A percentile compares a stretch with the other conserved stretches of the same genome.
These are phyloP conservation scores for Acanthisitta chloris DNA, from an alignment of 2,113 vertebrate species.

Conservation along the genomic window DNA sequence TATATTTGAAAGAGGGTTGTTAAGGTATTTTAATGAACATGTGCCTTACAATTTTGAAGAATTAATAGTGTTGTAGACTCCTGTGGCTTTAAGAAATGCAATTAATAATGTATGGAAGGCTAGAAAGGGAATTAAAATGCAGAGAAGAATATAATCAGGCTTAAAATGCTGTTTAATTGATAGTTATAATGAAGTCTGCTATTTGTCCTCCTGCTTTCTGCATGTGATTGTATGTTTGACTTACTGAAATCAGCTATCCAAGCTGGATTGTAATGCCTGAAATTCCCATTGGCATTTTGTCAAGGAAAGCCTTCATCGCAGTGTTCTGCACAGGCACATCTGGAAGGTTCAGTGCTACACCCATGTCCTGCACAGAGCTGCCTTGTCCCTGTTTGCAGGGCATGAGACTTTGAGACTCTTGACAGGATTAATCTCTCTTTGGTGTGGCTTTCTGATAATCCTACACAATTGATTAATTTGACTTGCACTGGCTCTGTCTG, in stretches of 20 bases:
- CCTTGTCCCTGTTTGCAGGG: background rate
- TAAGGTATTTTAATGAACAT: background rate
- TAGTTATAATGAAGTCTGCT: background rate
- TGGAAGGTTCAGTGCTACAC: background rate
- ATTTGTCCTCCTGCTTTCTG: background rate
- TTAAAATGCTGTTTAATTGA: background rate
- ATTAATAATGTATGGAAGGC: background rate
- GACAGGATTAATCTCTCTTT: background rate
- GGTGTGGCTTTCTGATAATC: conserved; percentile 14
- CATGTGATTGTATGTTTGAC: background rate
- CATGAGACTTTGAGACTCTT: background rate
- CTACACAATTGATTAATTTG: conserved; percentile 5
- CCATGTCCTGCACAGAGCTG: background rate
- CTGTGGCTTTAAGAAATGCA: background rate
- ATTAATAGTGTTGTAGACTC: background rate
- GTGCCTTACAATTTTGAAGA: background rate
- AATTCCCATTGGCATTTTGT: background rate
- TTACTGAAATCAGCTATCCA: background rate
- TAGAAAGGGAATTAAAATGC: background rate
- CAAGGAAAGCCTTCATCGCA: background rate
- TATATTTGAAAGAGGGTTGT: background rate
- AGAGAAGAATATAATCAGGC: background rate
- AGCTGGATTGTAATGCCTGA: background rate
- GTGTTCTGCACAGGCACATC: background rate
- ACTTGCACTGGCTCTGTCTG: background rate